A percentile compares a stretch with the other conserved stretches of the same genome.
phyloP scores from a whole-genome alignment of 2,797 vertebrate genomes.

The Anguilla obscura region DNA sequence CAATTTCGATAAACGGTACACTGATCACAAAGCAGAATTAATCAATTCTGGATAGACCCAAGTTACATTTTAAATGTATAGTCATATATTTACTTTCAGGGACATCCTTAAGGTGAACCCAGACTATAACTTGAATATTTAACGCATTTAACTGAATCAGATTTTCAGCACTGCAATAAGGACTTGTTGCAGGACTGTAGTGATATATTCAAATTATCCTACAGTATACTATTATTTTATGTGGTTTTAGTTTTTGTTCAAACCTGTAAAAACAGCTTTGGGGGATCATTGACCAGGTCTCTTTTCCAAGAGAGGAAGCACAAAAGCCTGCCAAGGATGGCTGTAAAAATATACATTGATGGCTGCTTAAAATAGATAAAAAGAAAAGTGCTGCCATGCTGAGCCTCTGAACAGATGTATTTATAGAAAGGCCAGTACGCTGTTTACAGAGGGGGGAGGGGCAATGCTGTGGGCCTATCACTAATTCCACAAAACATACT shows the following conservation, averaged over 20 bases:
- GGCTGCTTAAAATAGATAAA: conserved; percentile 71
- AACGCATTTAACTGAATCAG: background rate
- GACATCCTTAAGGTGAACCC: background rate
- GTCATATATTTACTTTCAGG: background rate
- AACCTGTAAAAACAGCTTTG: conserved; percentile 26
- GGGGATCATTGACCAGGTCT: conserved; percentile 26
- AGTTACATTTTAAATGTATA: background rate
- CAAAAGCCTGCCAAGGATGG: conserved; percentile 52
- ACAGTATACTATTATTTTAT: background rate
- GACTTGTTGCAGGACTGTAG: background rate
- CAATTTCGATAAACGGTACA: background rate
- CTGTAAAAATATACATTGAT: conserved; percentile 63
- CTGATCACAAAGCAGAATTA: background rate
- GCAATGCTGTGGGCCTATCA: conserved; percentile 55
- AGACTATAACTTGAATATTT: background rate
- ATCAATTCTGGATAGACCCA: background rate
- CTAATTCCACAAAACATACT: conserved; percentile 59
- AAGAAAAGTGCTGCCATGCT: conserved; percentile 52
- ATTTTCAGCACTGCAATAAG: background rate
- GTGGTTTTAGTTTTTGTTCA: background rate
- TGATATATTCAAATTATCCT: background rate
- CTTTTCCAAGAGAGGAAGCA: conserved; percentile 36
- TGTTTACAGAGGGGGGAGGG: conserved; percentile 53
- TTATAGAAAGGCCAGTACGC: conserved; percentile 61
- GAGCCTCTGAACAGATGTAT: conserved; percentile 56